These are phyloP conservation scores for Lepus europaeus DNA, from an alignment of 2,113 vertebrate genomes.

Conservation along the genomic window DNA sequence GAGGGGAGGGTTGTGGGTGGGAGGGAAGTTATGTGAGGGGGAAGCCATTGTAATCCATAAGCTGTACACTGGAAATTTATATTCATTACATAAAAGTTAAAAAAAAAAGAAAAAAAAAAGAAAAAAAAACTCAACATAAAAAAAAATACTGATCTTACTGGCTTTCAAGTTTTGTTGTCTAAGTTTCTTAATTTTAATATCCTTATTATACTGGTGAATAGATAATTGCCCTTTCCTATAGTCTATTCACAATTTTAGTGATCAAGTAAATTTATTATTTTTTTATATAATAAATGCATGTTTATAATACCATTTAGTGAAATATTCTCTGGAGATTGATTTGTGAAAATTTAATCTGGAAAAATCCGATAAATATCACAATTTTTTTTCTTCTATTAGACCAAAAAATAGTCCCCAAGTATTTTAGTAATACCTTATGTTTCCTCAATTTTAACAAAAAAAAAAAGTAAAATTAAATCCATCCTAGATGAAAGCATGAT, in stretches of 20 bases:
- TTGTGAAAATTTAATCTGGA: constrained; percentile 4
- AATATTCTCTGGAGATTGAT: not conserved
- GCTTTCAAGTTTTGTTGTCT: not conserved
- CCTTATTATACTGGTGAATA: constrained; percentile 9
- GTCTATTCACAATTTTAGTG: not conserved
- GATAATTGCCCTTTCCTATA: not conserved
- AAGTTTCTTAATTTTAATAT: constrained; percentile 20
- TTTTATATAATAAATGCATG: not conserved
- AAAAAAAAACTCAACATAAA: no score
- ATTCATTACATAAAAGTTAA: no score
- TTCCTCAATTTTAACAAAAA: not conserved
- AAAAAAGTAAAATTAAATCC: not conserved
- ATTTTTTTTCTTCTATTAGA: not conserved
- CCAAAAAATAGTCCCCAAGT: not conserved
- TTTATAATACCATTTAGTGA: not conserved
- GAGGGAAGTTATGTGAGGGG: no score
- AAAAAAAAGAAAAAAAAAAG: no score
- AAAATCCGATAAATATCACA: not conserved
- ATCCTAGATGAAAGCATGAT: not conserved
- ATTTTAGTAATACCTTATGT: constrained; percentile 22
- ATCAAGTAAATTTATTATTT: not conserved
- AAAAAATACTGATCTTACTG: not conserved
- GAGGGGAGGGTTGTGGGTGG: no score
- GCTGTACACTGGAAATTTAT: no score
- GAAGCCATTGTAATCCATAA: no score